A percentile compares a stretch with the other conserved stretches of the same genome.
These are phyloP conservation scores for Ptyas mucosa DNA, from an alignment of 2,113 vertebrate genomes.

Conservation along the genomic window DNA sequence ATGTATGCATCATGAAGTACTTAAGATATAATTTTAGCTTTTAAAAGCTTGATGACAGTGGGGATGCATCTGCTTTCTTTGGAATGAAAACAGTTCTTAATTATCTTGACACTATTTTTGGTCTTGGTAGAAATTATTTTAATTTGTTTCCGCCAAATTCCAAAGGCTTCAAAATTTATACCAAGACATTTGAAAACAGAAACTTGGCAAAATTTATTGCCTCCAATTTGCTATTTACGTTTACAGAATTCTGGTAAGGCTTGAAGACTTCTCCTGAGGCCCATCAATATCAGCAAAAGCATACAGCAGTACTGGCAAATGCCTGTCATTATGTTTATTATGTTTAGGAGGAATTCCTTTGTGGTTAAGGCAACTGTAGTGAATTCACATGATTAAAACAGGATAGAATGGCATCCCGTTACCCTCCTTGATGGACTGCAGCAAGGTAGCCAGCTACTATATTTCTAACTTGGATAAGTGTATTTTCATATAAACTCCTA, in stretches of 20 bases:
- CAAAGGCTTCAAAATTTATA: neutral
- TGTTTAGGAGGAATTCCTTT: neutral
- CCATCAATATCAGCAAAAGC: neutral
- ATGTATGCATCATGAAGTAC: neutral
- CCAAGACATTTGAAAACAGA: neutral
- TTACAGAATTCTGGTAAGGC: neutral
- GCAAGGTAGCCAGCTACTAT: neutral
- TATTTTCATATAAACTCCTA: neutral
- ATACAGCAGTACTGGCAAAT: neutral
- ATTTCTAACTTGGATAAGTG: neutral
- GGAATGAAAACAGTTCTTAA: neutral
- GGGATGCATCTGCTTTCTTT: neutral
- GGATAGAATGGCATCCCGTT: neutral
- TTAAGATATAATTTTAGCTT: neutral
- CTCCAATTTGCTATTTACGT: neutral
- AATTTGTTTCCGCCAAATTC: neutral
- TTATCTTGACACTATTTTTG: neutral
- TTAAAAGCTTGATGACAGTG: neutral
- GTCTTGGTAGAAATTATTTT: neutral
- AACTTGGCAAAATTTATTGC: neutral
- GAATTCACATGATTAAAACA: neutral
- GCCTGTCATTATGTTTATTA: neutral
- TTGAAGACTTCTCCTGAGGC: neutral
- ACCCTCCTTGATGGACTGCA: neutral
- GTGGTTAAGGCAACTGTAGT: neutral